A percentile compares a stretch with the other conserved stretches of the same genome.
Evolutionary conservation across 2,797 vertebrate species (phyloP).

Genomic region (Eulemur rubriventer): DNA sequence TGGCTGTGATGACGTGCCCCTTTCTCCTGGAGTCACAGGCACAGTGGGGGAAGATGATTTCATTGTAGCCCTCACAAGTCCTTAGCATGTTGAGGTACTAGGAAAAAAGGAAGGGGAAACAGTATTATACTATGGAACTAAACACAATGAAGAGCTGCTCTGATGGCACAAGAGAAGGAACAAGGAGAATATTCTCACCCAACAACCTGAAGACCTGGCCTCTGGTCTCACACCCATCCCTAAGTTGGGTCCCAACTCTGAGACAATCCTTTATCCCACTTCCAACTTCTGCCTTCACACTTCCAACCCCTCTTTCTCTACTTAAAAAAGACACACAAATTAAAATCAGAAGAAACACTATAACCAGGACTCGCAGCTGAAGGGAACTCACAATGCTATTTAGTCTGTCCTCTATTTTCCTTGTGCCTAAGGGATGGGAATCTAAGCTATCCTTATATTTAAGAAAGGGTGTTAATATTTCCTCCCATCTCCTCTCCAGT

Average conservation of each 20-base stretch:
- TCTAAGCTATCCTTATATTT: neutral
- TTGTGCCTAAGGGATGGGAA: neutral
- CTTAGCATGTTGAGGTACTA: constrained; percentile 95
- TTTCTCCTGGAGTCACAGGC: constrained; percentile 96
- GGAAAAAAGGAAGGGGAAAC: neutral
- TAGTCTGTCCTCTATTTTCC: neutral
- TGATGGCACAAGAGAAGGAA: neutral
- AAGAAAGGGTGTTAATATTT: neutral
- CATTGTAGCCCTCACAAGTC: constrained; percentile 96
- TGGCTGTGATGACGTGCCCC: constrained; percentile 95
- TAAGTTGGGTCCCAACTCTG: neutral
- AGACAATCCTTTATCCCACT: neutral
- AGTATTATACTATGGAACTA: neutral
- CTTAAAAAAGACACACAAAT: neutral
- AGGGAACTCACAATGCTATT: neutral
- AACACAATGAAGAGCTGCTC: neutral
- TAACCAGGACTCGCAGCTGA: neutral
- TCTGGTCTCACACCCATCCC: neutral
- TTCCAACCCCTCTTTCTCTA: neutral
- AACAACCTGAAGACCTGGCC: neutral
- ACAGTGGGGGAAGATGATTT: constrained; percentile 97
- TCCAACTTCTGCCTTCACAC: neutral
- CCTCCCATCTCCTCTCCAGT: neutral
- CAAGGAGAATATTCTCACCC: neutral
- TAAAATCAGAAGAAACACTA: neutral